Evolutionary conservation across 1,140 invertebrate genomes (phyloP).

Genomic region (Oreohelix idahoensis): DNA sequence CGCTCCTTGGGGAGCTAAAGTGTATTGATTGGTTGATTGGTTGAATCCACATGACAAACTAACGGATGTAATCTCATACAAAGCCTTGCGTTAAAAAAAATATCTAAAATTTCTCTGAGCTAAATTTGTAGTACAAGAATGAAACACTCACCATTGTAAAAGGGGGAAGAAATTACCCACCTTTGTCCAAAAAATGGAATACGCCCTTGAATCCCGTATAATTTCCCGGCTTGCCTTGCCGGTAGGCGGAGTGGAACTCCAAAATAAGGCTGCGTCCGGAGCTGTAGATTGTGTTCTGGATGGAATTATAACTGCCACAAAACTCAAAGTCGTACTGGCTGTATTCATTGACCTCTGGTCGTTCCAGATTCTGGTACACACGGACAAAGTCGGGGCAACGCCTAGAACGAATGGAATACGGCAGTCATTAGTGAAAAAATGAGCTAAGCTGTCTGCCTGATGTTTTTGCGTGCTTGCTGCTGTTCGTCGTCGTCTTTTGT

Average conservation of each 20-base stretch:
- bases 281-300: constrained; percentile 83
- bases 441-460: too few species aligned
- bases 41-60: too few species aligned
- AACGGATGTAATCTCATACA: too few species aligned
- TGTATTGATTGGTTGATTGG: too few species aligned
- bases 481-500: too few species aligned
- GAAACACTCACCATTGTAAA: background rate
- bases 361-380: constrained; percentile 83
- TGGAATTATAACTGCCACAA: constrained; percentile 78
- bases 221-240: constrained; percentile 75
- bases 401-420: constrained; percentile 72
- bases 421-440: too few species aligned
- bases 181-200: constrained; percentile 86
- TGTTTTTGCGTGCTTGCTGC: too few species aligned
- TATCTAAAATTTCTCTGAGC: too few species aligned
- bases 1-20: too few species aligned
- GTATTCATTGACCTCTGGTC: constrained; percentile 83
- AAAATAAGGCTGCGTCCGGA: constrained; percentile 84
- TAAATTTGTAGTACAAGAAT: too few species aligned
- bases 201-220: constrained; percentile 84
- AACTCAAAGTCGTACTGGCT: constrained; percentile 83
- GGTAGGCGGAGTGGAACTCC: constrained; percentile 83
- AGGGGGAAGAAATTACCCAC: constrained; percentile 80
- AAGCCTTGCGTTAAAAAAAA: too few species aligned
- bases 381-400: constrained; percentile 85